These are phyloP conservation scores for Ammodytes dubius DNA, from an alignment of 2,113 vertebrate species.

Conservation along the genomic window DNA sequence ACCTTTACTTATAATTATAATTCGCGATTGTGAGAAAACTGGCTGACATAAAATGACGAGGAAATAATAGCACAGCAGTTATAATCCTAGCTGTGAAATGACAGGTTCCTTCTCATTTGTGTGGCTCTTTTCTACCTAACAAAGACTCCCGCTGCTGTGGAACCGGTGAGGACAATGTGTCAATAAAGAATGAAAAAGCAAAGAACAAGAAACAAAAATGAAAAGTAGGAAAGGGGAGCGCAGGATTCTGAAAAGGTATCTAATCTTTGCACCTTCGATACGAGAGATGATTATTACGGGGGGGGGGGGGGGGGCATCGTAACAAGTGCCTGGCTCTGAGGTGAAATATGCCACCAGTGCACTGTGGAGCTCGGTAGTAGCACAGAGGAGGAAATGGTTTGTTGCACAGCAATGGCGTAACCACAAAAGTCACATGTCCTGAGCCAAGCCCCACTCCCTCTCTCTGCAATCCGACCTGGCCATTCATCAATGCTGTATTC, in stretches of 20 bases:
- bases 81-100: constrained; percentile 24
- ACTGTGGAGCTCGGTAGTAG: constrained; percentile 15
- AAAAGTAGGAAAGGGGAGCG: not conserved
- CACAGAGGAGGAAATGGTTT: constrained; percentile 23
- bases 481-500: constrained; percentile 44
- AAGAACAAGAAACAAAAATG: constrained; percentile 1
- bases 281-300: constrained; percentile 38
- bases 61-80: constrained; percentile 15
- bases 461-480: constrained; percentile 36
- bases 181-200: constrained; percentile 5
- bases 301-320: constrained; percentile 27
- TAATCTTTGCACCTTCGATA: constrained; percentile 24
- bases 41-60: constrained; percentile 12
- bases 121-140: not conserved
- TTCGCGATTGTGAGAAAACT: constrained; percentile 12
- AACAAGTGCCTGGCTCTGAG: constrained; percentile 48
- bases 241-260: not conserved
- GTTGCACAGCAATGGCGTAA: constrained; percentile 51
- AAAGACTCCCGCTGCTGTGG: not conserved
- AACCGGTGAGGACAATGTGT: constrained; percentile 12
- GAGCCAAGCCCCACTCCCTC: not conserved
- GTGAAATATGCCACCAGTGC: constrained; percentile 46
- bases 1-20: not conserved
- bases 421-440: constrained; percentile 29
- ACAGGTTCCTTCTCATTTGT: constrained; percentile 24